Evolutionary conservation across 2,113 vertebrate genomes (phyloP), one percentile per base, ranked within the genome.

Genomic region (Austrofundulus limnaeus): DNA sequence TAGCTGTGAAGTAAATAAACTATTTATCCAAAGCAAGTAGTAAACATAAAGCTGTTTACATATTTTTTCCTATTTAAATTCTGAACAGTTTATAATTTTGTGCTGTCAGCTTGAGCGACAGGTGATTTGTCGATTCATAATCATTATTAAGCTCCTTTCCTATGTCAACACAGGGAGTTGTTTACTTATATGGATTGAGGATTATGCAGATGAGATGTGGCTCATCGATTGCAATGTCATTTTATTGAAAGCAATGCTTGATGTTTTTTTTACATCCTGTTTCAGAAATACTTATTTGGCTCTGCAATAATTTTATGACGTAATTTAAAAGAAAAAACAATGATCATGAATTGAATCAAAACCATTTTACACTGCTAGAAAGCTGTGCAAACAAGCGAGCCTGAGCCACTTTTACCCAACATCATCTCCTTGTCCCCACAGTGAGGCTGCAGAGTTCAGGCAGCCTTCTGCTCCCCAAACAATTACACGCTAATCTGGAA

Each of bases 401-500:
- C 77, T 11, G 66, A 72, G 70, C 69, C 71, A 37, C 75, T 21
- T 72, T 75, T 20, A 14, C 23, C 76, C 37, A 61, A n/a, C 78
- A 75, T 72, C 51, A 17, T 63, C 71, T 78, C 50, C 65, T 73
- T 49, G 11, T 67, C 71, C 68, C 63, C 64, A 41, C 71, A 72
- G 64, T 41, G 15, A 64, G 25, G 70, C 82, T 68, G 64, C 81
- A 59, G 52, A 74, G 67, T 69, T 64, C 63, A 69, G 73, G 60
- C 78, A 60, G 66, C 62, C 77, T 70, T 79, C 69, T 55, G 68
- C 86, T 90, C 85, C 87, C 85, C 71, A 85, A 91, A 92, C 89
- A 90, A 91, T 92, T 90, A 91, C 89, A 87, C 74, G 61, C 82
- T 91, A 90, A 91, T 91, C 89, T 88, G 75, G 72, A 57, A 85